Percentiles rank a stretch among this genome's conserved stretches.
Conservation (phyloP, 2,888 invertebrate species). For the Deladenus siricidicola region DNA sequence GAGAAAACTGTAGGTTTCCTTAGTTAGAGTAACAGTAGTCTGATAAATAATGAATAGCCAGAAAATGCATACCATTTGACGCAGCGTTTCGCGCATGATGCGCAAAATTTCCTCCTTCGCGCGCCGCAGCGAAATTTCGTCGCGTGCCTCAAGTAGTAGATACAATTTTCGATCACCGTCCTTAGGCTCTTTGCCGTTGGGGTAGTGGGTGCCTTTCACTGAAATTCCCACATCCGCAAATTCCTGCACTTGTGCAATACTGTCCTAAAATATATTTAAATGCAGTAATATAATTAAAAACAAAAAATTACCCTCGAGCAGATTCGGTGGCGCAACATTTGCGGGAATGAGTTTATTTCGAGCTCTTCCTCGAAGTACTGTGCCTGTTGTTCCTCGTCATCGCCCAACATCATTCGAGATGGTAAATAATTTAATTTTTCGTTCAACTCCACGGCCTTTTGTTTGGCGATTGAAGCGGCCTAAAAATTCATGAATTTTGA, state of each 20-base stretch:
- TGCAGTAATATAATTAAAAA: not conserved
- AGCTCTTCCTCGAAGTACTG: conserved; percentile 87
- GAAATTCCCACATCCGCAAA: conserved; percentile 98
- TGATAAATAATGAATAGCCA: not conserved
- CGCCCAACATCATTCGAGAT: conserved; percentile 58
- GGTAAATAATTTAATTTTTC: conserved; percentile 94
- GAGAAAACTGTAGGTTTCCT: too few relatives aligned
- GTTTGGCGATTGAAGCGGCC: conserved; percentile 90
- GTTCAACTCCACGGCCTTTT: conserved; percentile 89
- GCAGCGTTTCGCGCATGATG: conserved; percentile 91
- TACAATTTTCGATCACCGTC: conserved; percentile 86
- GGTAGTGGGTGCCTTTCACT: conserved; percentile 87
- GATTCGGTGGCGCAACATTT: conserved; percentile 94
- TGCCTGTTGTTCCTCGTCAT: conserved; percentile 58
- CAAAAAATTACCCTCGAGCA: conserved; percentile 59
- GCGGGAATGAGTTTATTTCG: conserved; percentile 99
- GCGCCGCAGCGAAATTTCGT: conserved; percentile 86
- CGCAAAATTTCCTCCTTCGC: conserved; percentile 94
- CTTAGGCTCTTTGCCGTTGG: conserved; percentile 75
- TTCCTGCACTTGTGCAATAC: conserved; percentile 91
- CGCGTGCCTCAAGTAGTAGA: conserved; percentile 95
- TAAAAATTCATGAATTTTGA: conserved; percentile 26
- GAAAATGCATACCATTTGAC: conserved; percentile 54
- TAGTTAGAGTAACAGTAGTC: too few relatives aligned
- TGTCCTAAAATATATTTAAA: conserved; percentile 64